Percentiles rank a stretch among this genome's conserved stretches.
Conservation (phyloP, 1,140 invertebrate genomes). For the Drosophila melanica region DNA sequence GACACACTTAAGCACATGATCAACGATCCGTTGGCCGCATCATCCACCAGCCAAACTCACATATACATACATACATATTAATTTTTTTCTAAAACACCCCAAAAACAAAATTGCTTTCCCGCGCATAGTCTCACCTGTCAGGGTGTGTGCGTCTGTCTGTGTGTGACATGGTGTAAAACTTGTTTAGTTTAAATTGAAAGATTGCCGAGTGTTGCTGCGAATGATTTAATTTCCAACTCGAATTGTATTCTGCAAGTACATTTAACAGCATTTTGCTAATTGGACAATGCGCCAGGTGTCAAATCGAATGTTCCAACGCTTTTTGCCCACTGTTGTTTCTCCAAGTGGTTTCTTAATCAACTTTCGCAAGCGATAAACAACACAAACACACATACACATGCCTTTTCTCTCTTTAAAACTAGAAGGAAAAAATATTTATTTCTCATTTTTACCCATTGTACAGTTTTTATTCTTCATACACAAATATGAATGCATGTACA, state of each 20-base stretch:
- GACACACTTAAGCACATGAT: constrained; percentile 31
- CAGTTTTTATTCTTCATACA: constrained; percentile 27
- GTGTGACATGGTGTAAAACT: constrained; percentile 10
- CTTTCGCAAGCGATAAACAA: constrained; percentile 30
- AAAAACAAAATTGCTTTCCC: constrained; percentile 7
- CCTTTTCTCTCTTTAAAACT: constrained; percentile 2
- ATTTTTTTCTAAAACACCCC: constrained; percentile 18
- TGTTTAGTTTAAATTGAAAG: constrained; percentile 40
- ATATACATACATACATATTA: not conserved
- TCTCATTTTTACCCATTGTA: constrained; percentile 37
- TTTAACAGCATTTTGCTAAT: constrained; percentile 42
- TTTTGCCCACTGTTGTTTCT: constrained; percentile 13
- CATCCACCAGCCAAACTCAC: constrained; percentile 3
- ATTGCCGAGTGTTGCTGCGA: constrained; percentile 1
- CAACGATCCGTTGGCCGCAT: constrained; percentile 25
- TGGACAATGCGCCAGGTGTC: constrained; percentile 34
- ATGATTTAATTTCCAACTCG: constrained; percentile 36
- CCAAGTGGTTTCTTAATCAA: constrained; percentile 37
- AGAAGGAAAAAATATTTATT: constrained; percentile 9
- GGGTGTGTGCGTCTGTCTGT: not conserved
- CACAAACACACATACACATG: not conserved
- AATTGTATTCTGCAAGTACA: constrained; percentile 15
- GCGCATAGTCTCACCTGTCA: constrained; percentile 23
- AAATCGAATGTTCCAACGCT: constrained; percentile 15
- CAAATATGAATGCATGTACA: not conserved